Conservation (phyloP, 2,113 vertebrate genomes). For the Phalacrocorax aristotelis region DNA sequence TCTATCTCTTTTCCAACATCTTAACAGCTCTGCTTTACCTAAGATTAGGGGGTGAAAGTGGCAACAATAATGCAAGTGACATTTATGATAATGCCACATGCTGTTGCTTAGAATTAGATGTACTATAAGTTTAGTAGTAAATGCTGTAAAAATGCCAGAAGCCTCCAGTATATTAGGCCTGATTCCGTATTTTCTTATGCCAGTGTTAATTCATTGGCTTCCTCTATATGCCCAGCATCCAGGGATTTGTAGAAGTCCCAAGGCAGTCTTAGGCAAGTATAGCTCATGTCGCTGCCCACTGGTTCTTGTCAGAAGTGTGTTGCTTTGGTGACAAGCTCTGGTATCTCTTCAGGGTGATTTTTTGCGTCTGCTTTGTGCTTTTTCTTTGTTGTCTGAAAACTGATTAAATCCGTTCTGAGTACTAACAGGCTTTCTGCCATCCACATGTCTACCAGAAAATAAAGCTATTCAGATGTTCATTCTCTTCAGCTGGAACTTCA, state of each 20-base stretch:
- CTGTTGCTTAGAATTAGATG: slow-evolving; percentile 44
- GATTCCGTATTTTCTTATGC: not conserved
- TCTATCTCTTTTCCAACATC: not conserved
- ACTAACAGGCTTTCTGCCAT: slow-evolving; percentile 59
- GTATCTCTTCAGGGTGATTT: slow-evolving; percentile 27
- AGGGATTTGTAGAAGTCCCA: not conserved
- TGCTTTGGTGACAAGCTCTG: slow-evolving; percentile 62
- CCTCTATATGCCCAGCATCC: not conserved
- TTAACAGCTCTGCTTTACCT: not conserved
- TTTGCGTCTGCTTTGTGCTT: not conserved
- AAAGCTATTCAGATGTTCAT: not conserved
- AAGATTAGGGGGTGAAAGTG: slow-evolving; percentile 40
- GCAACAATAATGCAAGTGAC: slow-evolving; percentile 37
- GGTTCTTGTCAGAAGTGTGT: not conserved
- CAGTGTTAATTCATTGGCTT: not conserved
- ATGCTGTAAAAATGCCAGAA: slow-evolving; percentile 24
- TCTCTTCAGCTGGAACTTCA: slow-evolving; percentile 1
- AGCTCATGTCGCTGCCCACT: not conserved
- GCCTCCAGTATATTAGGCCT: not conserved
- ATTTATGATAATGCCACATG: slow-evolving; percentile 34
- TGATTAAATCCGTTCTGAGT: slow-evolving; percentile 55
- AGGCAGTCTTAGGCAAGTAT: not conserved
- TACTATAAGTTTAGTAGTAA: slow-evolving; percentile 19
- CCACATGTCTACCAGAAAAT: slow-evolving; percentile 22
- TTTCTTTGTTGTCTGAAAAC: slow-evolving; percentile 56